Evolutionary conservation across 1,140 invertebrate genomes (phyloP).

Genomic region (Contarinia nasturtii): DNA sequence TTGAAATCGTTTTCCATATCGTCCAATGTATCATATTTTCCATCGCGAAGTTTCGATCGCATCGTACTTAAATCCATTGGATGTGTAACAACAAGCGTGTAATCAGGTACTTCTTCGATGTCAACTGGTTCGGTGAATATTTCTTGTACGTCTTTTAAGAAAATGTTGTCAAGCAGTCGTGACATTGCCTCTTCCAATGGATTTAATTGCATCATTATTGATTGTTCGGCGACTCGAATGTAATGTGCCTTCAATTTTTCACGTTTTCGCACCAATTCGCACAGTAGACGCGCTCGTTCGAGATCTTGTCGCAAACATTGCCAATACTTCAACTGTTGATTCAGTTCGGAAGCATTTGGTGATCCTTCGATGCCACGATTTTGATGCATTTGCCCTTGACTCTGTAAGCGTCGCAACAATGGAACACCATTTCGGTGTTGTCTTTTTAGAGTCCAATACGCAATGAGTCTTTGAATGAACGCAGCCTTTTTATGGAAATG

Average conservation of each 20-base stretch:
- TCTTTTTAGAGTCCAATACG: conserved; percentile 91
- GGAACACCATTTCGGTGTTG: conserved; percentile 92
- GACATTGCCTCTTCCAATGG: conserved; percentile 62
- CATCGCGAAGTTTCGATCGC: conserved; percentile 53
- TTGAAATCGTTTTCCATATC: conserved; percentile 78
- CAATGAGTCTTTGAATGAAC: conserved; percentile 73
- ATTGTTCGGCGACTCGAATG: conserved; percentile 62
- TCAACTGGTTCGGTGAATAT: conserved; percentile 90
- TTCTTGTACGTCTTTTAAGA: conserved; percentile 61
- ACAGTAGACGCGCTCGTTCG: conserved; percentile 78
- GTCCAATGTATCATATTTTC: conserved; percentile 57
- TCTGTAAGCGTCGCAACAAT: conserved; percentile 68
- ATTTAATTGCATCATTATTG: conserved; percentile 58
- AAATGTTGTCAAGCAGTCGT: conserved; percentile 54
- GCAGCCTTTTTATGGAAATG: conserved; percentile 55
- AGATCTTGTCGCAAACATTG: conserved; percentile 85
- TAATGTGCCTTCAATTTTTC: conserved; percentile 86
- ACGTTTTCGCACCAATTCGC: conserved; percentile 85
- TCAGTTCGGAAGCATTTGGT: conserved; percentile 47
- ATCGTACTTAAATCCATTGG: conserved; percentile 96
- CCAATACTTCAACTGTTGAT: conserved; percentile 85
- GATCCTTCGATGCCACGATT: conserved; percentile 28
- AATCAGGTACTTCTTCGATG: conserved; percentile 77
- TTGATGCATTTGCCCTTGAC: conserved; percentile 32
- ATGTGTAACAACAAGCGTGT: conserved; percentile 73